These are phyloP conservation scores for Lanius collurio DNA, from an alignment of 2,113 vertebrate species.

Conservation along the genomic window DNA sequence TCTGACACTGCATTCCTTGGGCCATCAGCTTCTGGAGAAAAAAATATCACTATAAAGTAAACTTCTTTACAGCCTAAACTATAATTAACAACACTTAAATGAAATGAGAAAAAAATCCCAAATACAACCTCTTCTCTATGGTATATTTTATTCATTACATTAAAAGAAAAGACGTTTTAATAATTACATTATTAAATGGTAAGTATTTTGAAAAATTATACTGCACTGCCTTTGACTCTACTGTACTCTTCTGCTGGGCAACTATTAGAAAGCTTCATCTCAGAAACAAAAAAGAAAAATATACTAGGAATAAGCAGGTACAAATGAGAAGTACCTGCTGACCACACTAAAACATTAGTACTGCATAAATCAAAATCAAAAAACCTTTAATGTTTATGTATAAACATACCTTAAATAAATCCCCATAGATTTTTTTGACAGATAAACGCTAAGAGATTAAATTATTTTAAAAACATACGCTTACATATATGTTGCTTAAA, in stretches of 20 bases:
- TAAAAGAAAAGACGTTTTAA: background rate
- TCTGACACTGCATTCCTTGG: background rate
- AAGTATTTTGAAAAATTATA: background rate
- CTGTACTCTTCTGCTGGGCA: background rate
- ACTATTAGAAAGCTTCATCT: background rate
- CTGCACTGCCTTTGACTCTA: background rate
- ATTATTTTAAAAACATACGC: background rate
- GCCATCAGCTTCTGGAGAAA: background rate
- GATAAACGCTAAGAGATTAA: background rate
- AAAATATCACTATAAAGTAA: background rate
- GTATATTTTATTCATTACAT: background rate
- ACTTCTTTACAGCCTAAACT: background rate
- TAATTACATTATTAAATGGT: background rate
- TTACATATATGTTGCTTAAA: background rate
- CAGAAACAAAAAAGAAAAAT: background rate
- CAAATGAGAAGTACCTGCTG: background rate
- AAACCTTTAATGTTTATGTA: background rate
- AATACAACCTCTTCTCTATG: background rate
- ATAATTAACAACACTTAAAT: background rate
- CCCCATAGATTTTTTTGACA: background rate
- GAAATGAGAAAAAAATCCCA: background rate
- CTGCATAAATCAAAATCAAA: background rate
- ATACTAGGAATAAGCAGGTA: background rate
- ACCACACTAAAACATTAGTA: background rate
- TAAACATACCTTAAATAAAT: background rate